Base-by-base conservation (phyloP, 2,888 invertebrate species). In the Idaea dimidiata region DNA sequence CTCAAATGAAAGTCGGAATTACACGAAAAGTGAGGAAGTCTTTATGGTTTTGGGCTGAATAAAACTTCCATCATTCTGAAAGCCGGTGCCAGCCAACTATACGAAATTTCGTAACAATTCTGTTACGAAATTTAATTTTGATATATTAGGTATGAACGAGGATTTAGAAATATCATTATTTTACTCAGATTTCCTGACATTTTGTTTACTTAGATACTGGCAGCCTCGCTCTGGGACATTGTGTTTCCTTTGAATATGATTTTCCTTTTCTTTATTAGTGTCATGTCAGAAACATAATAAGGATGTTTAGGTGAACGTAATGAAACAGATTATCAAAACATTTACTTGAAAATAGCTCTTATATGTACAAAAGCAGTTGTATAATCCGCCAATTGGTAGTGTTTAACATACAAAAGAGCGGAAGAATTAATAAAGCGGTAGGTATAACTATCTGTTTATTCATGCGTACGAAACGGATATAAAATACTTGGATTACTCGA, bases 31-130 rank as follows among this genome's bases (percentile, higher is more conserved):
- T 43, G 43, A 43, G 43, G 43, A 43, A 43, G 43, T 43, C 43
- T 43, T 54, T 31, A 2, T 17, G 53, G 8, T 18, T 56, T 24
- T 59, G 43, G 57, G 55, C 54, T 17, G 54, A 61, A 64, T 53
- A 54, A 62, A 59, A 61, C 60, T 60, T 63, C 43, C 3, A 33
- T 62, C 24, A 62, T 60, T 56, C 16, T 59, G 10, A 61, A 58
- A 32, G 53, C 16, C 18, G 6, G 18, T 56, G 32, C 31, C 33
- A 59, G 0, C 43, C 43, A 43, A 43, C 43, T 43, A 43, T 43
- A 43, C 43, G 14, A 43, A 43, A 43, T 43, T 43, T 43, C 43
- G 43, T 43, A 43, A 43, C 43, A 43, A 43, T 10, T 43, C 24
- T 24, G 24, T 24, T 24, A 24, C 24, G 24, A 14, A 43, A 43